Base-by-base conservation (phyloP, 2,797 vertebrate species). In the Pseudochirops cupreus region DNA sequence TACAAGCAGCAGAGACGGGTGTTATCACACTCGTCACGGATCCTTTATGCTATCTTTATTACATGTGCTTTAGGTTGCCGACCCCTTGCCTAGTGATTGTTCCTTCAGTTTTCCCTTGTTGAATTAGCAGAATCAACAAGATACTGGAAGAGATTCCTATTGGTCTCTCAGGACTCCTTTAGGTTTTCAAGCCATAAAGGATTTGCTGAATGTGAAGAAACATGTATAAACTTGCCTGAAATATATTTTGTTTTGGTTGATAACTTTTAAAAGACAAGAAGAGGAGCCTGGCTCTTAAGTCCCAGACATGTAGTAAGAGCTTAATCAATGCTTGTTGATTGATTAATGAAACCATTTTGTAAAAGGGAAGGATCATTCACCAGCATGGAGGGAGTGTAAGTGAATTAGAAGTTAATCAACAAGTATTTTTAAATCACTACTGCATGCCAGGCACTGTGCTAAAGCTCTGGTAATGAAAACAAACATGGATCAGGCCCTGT, bases 151-250 rank as follows among this genome's bases (percentile, higher is more conserved):
- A 87, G 39, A 46, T 24, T 87, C 9, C 39, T 87, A 1, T 87
- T 50, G 74, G 74, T 87, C 74, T 87, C 74, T 46, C 46, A 39
- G 39, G 74, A 87, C 24, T 46, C 67, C 39, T 46, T 87, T 10
- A 50, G 13, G 74, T 87, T 50, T 10, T 87, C 74, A 87, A 26
- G 24, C 7, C 39, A 24, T 82, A 39, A 74, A 82, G 74, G n/a
- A 82, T 46, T 82, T 82, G 39, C 74, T 82, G n/a, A 82, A 24
- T 82, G 18, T 82, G 18, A 46, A 46, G 39, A 82, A 82, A 82
- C n/a, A 46, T 46, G 74, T 82, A 82, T 82, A 82, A 82, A 82
- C 74, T 82, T 82, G 74, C 39, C n/a, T 82, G 74, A 82, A 82
- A 82, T 46, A 46, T 46, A 46, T 39, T 39, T 82, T 82, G 74